Conservation (phyloP, 2,113 vertebrate genomes). For the Passerina amoena region DNA sequence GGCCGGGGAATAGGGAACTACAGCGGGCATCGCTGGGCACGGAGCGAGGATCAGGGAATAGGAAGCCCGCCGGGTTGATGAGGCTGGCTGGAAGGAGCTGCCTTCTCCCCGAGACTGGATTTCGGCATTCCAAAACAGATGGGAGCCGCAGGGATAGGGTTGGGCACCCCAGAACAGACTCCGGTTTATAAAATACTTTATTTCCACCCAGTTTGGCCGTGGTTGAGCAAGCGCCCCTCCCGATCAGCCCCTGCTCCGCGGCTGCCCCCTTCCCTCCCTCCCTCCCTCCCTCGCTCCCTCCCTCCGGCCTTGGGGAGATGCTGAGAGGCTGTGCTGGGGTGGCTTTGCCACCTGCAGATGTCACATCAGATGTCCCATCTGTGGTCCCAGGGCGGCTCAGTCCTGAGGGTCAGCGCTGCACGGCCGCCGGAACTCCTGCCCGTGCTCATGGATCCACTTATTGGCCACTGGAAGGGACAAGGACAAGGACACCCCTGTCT, state of each 20-base stretch:
- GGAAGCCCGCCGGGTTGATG: too few species aligned
- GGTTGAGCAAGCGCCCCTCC: not conserved
- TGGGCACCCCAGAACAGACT: not conserved
- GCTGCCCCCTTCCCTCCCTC: not conserved
- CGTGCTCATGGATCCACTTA: slow-evolving; percentile 93
- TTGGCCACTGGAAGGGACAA: slow-evolving; percentile 85
- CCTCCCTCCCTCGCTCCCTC: not conserved
- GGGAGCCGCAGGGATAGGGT: not conserved
- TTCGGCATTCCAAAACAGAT: not conserved
- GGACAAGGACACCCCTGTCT: rapidly evolving
- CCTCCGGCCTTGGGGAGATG: not conserved
- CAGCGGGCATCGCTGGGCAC: not conserved
- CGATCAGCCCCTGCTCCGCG: rapidly evolving
- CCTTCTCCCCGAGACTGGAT: not conserved
- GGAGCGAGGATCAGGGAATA: too few species aligned
- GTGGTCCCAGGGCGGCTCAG: slow-evolving; percentile 21
- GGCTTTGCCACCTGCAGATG: not conserved
- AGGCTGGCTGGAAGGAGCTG: not conserved
- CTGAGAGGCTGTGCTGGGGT: rapidly evolving
- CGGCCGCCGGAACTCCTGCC: slow-evolving; percentile 88
- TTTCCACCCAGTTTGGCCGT: not conserved
- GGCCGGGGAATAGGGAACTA: rapidly evolving
- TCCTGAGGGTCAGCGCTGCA: slow-evolving; percentile 80
- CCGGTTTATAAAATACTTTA: not conserved
- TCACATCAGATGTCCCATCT: rapidly evolving